Evolutionary conservation across 2,888 invertebrate genomes (phyloP).

Genomic region (Mythimna albipuncta): DNA sequence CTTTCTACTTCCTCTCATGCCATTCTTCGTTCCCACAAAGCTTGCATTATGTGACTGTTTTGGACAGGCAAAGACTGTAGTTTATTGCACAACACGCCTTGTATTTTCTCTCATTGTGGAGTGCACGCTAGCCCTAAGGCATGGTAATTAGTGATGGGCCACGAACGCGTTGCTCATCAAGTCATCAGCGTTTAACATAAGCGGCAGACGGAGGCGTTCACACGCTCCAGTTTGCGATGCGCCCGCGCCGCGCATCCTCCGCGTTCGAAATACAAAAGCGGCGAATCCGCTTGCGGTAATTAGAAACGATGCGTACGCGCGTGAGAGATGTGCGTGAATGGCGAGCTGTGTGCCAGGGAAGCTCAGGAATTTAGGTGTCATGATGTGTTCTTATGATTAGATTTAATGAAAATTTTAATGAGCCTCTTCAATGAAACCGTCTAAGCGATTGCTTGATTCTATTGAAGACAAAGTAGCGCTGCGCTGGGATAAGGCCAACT

Average conservation of each 20-base stretch:
- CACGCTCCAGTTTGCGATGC: slow-evolving; percentile 77
- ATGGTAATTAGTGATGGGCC: slow-evolving; percentile 71
- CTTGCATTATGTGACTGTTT: slow-evolving; percentile 35
- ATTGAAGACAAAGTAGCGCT: slow-evolving; percentile 18
- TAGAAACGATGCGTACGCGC: slow-evolving; percentile 57
- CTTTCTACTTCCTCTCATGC: slow-evolving; percentile 18
- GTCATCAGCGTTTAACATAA: slow-evolving; percentile 70
- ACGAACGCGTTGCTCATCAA: slow-evolving; percentile 65
- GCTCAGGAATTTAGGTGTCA: slow-evolving; percentile 50
- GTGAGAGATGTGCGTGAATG: slow-evolving; percentile 61
- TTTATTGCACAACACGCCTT: slow-evolving; percentile 31
- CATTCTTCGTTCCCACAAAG: slow-evolving; percentile 18
- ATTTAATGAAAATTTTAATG: slow-evolving; percentile 49
- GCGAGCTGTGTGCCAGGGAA: slow-evolving; percentile 48
- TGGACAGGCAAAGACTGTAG: slow-evolving; percentile 22
- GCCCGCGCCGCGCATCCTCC: slow-evolving; percentile 61
- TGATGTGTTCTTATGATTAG: slow-evolving; percentile 44
- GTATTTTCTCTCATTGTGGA: slow-evolving; percentile 47
- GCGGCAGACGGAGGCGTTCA: slow-evolving; percentile 68
- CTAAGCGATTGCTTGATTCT: slow-evolving; percentile 5
- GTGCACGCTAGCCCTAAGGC: slow-evolving; percentile 55
- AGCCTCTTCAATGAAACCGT: slow-evolving; percentile 34
- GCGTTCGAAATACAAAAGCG: slow-evolving; percentile 66
- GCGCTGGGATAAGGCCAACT: slow-evolving; percentile 31
- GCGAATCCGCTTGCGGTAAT: slow-evolving; percentile 66